Conservation (phyloP, 2,797 vertebrate genomes). For the Alauda arvensis region DNA sequence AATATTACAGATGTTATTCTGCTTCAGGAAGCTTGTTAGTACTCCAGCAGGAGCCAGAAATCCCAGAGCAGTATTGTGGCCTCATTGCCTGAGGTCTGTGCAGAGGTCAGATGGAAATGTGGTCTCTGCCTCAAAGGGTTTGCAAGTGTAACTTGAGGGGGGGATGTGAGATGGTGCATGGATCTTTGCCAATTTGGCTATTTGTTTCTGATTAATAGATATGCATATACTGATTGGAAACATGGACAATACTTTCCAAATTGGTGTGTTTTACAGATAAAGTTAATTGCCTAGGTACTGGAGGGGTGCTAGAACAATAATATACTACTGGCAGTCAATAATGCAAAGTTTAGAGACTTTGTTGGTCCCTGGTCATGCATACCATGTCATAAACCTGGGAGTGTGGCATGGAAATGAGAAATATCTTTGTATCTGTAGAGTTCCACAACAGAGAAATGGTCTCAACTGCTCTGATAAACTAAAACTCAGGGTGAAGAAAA, state of each 20-base stretch:
- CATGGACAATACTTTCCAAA: not conserved
- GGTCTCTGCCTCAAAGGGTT: not conserved
- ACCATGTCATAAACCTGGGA: not conserved
- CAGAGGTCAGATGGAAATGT: not conserved
- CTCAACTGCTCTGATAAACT: not conserved
- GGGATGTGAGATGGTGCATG: accelerated
- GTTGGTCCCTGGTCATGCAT: not conserved
- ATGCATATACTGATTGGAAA: not conserved
- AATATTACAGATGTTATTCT: not conserved
- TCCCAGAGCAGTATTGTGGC: not conserved
- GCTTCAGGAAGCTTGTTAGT: not conserved
- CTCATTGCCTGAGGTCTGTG: not conserved
- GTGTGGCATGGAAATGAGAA: not conserved
- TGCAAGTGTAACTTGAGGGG: not conserved
- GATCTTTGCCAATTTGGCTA: not conserved
- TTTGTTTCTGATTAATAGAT: not conserved
- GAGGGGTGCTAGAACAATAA: not conserved
- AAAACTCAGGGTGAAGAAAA: not conserved
- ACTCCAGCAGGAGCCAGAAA: not conserved
- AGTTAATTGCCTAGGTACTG: not conserved
- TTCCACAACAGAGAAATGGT: not conserved
- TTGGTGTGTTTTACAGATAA: not conserved
- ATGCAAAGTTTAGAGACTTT: not conserved
- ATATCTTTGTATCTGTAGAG: not conserved
- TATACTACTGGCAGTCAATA: not conserved